Conservation (phyloP, 2,797 vertebrate genomes). For the Gymnothorax javanicus region DNA sequence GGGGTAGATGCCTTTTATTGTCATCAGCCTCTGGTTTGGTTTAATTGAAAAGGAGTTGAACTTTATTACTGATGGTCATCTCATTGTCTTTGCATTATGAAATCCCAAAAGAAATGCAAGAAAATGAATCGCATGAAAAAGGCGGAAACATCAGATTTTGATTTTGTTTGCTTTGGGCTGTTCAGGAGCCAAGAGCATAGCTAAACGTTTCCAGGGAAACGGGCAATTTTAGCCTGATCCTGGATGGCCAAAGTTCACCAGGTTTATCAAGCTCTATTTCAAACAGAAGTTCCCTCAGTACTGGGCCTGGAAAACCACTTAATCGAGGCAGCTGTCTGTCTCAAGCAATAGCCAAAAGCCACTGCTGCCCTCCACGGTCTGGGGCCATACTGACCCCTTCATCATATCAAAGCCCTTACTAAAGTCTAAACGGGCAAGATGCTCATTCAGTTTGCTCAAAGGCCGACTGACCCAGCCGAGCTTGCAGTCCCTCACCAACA, state of each 20-base stretch:
- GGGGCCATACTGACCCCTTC: background rate
- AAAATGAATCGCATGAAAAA: background rate
- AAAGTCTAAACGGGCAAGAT: conserved; percentile 8
- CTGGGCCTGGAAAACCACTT: background rate
- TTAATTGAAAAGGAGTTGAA: background rate
- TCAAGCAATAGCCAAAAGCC: background rate
- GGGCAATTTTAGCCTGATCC: background rate
- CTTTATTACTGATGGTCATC: background rate
- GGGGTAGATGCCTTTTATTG: background rate
- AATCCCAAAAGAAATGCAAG: background rate
- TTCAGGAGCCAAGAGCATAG: background rate
- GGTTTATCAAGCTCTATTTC: conserved; percentile 18
- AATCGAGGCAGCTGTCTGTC: background rate
- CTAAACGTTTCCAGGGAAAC: background rate
- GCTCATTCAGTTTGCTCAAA: conserved; percentile 34
- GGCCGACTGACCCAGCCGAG: conserved; percentile 35
- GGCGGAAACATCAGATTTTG: background rate
- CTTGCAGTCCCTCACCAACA: conserved; percentile 44
- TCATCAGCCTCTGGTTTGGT: background rate
- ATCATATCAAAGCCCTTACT: background rate
- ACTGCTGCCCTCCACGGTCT: background rate
- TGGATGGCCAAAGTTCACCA: background rate
- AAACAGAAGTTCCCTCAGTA: background rate
- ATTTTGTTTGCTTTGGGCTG: conserved; percentile 3
- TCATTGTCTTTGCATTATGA: background rate